A percentile compares a stretch with the other conserved stretches of the same genome.
phyloP scores from a whole-genome alignment of 1,140 invertebrate genomes.

The Venustaconcha ellipsiformis region DNA sequence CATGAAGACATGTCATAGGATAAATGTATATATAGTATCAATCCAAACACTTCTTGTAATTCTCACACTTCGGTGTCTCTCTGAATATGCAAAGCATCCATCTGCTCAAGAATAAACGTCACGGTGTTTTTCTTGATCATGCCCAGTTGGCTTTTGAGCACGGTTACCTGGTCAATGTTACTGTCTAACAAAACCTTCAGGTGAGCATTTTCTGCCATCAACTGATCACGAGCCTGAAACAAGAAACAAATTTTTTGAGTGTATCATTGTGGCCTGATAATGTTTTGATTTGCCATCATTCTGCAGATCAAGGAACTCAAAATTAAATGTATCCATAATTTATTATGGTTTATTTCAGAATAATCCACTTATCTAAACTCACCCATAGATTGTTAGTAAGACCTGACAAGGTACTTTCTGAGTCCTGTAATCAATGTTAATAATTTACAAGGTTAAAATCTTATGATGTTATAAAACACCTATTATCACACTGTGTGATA shows the following conservation, averaged over 20 bases:
- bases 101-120: conserved; percentile 68
- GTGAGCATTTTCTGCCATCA: conserved; percentile 60
- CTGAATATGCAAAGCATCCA: conserved; percentile 68
- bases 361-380: neutral
- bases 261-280: too few relatives aligned
- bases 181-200: conserved; percentile 53
- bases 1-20: too few relatives aligned
- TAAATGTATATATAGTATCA: too few relatives aligned
- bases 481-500: too few relatives aligned
- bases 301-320: neutral
- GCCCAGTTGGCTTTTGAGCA: conserved; percentile 62
- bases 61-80: conserved; percentile 65
- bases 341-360: neutral
- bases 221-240: conserved; percentile 62
- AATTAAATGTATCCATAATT: neutral
- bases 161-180: conserved; percentile 58
- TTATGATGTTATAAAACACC: too few relatives aligned
- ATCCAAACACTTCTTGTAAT: too few relatives aligned
- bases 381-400: neutral
- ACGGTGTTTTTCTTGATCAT: conserved; percentile 66
- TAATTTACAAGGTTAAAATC: too few relatives aligned
- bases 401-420: neutral
- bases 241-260: conserved; percentile 7
- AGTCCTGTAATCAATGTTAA: too few relatives aligned
- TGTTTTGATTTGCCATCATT: neutral